A percentile compares a stretch with the other conserved stretches of the same genome.
These are phyloP conservation scores for Halyomorpha halys DNA, from an alignment of 1,140 invertebrate genomes.

Conservation along the genomic window DNA sequence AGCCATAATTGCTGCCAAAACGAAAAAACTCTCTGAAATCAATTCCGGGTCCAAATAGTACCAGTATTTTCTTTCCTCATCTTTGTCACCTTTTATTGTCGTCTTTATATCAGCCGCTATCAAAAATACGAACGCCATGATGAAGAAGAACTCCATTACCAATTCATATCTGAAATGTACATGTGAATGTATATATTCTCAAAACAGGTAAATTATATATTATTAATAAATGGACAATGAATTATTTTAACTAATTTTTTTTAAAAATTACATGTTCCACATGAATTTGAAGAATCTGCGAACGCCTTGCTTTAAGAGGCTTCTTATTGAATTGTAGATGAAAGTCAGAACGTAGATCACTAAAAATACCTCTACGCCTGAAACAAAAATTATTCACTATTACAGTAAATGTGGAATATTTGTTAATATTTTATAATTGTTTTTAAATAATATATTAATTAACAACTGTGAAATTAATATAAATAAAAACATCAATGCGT, in stretches of 20 bases:
- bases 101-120: constrained; percentile 39
- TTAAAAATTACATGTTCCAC: constrained; percentile 41
- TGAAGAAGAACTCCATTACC: constrained; percentile 38
- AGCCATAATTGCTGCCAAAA: constrained; percentile 60
- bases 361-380: constrained; percentile 38
- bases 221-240: too few relatives aligned
- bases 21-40: constrained; percentile 59
- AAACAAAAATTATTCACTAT: too few relatives aligned
- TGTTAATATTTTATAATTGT: too few relatives aligned
- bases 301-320: constrained; percentile 42
- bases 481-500: too few relatives aligned
- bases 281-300: constrained; percentile 39
- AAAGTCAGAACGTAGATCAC: constrained; percentile 36
- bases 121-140: constrained; percentile 43
- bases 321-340: constrained; percentile 31
- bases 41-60: constrained; percentile 56
- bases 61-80: constrained; percentile 55
- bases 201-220: too few relatives aligned
- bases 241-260: background rate
- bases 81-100: constrained; percentile 36
- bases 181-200: background rate
- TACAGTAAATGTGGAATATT: too few relatives aligned
- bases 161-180: constrained; percentile 36
- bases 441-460: too few relatives aligned
- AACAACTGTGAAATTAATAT: too few relatives aligned